Base-by-base conservation (phyloP, 2,888 invertebrate species). In the Flexamia atlantica region DNA sequence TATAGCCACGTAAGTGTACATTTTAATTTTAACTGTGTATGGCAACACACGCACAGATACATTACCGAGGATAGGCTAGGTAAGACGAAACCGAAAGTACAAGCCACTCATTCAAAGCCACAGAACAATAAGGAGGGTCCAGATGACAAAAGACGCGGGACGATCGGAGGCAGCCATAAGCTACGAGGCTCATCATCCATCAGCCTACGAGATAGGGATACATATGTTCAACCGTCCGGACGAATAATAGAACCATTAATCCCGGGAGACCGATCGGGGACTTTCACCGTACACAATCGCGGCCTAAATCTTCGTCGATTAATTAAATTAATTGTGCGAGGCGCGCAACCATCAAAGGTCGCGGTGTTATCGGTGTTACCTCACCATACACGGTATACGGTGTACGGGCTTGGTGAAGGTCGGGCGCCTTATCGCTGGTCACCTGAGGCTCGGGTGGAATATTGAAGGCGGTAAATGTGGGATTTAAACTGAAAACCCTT, bases 231-330 rank as follows among this genome's bases (percentile, higher is more conserved):
- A 2, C 20, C 79, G 79, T 57, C 79, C 10, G 36, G 57, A n/a
- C 50, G 53, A 14, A 76, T 76, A 76, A 76, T 76, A 50, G 25
- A 76, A 50, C 57, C 79, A 79, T 79, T 79, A 79, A 79, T 79
- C 23, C 57, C 36, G n/a, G 1, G 30, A 32, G 30, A 79, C 9
- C 50, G 23, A 30, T 25, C 50, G 23, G n/a, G n/a, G 20, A 76
- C 74, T 76, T 76, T 76, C 74, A 76, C 74, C 46, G 79, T 30
- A 42, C 57, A 23, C 30, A 79, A 79, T 79, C 79, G 79, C 36
- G 2, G 20, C 57, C 79, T 50, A 30, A 57, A 79, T 79, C 79
- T 79, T 79, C 79, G 57, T 79, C 79, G 57, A 79, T 79, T 79
- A 79, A 79, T 57, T 32, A 57, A 79, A 79, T 79, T 79, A 79